These are phyloP conservation scores for Cephus runcator DNA, from an alignment of 2,888 invertebrate genomes.

Conservation along the genomic window DNA sequence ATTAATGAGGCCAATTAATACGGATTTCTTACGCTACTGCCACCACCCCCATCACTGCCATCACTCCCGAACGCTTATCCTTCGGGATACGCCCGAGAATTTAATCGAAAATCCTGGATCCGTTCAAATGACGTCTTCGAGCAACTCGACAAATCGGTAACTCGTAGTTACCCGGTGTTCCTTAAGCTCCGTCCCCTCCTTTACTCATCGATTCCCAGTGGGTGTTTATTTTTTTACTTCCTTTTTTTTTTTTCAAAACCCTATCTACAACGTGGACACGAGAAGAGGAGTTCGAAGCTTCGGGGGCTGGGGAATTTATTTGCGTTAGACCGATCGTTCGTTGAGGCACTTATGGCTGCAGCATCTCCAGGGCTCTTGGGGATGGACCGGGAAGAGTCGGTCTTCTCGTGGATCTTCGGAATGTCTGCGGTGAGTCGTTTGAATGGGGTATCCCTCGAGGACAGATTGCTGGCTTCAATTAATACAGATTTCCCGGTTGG, in stretches of 20 bases:
- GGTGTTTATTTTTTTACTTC: not conserved
- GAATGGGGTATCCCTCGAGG: not conserved
- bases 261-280: not conserved
- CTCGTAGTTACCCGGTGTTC: not conserved
- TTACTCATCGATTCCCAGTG: not conserved
- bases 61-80: not conserved
- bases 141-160: not conserved
- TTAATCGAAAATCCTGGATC: not conserved
- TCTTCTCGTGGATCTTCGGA: not conserved
- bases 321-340: not conserved
- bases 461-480: not conserved
- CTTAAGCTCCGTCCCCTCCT: not conserved
- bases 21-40: conserved; percentile 2
- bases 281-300: not conserved
- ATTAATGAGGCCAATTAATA: conserved; percentile 7
- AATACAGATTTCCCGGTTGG: conserved; percentile 1
- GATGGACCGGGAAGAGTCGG: not conserved
- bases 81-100: not conserved
- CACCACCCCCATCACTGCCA: not conserved
- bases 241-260: rapidly evolving
- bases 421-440: not conserved
- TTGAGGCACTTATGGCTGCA: not conserved
- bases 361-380: not conserved
- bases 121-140: not conserved
- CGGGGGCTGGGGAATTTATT: not conserved